Base-by-base conservation (phyloP, 2,113 vertebrate species). In the Proterorhinus semilunaris region DNA sequence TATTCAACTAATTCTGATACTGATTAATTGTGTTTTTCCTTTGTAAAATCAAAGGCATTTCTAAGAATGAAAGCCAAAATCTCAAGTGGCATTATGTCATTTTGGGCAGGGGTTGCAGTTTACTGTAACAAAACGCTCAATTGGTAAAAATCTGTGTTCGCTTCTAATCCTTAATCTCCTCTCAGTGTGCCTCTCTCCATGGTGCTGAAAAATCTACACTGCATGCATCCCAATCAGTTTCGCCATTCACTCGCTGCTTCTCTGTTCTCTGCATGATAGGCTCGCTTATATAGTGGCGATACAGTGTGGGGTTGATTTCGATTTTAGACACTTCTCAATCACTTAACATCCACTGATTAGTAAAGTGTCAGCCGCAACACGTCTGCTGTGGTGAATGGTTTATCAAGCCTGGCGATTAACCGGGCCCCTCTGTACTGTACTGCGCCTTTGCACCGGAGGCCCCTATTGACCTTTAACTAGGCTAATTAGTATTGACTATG, bases 401-500 rank as follows among this genome's bases (percentile, higher is more conserved):
- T 36, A 36, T 36, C 27, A 36, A 36, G 51, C 45, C 10, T 50
- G 57, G 49, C 47, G 64, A 17, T 52, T 74, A 66, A 12, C 69
- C 57, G 47, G 46, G 65, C 44, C 15, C 72, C 74, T 78, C 83
- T 82, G 82, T 88, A 84, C 62, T 85, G 82, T 88, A 84, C 62
- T 82, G 68, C 76, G 78, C 76, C 69, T 61, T 73, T 61, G 42
- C 80, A 78, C 78, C 76, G 71, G 70, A 68, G 76, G 84, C 75
- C 65, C 68, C 51, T 70, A 66, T 70, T 85, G 86, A 86, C 84
- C 72, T 88, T 88, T 87, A 91, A 87, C 83, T 83, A 89, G 90
- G 78, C 78, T 93, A 92, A 93, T 92, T 90, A 93, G 78, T 91
- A 92, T 93, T 88, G 92, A 92, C 65, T 65, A 27, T 61, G 64